These are phyloP conservation scores for Rhadina sibilatrix DNA, from an alignment of 2,113 vertebrate genomes.

Conservation along the genomic window DNA sequence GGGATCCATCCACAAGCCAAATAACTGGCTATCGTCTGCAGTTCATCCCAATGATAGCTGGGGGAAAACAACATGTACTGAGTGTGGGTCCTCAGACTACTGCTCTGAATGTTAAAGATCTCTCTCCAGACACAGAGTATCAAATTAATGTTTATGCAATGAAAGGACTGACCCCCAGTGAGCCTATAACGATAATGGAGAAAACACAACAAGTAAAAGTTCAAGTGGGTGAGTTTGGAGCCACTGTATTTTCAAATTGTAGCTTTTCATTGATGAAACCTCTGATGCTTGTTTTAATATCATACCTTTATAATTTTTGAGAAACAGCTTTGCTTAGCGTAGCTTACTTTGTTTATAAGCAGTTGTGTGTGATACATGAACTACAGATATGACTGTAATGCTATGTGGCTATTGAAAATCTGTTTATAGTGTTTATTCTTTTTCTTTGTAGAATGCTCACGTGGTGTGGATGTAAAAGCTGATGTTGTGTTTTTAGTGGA, in stretches of 20 bases:
- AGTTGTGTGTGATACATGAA: not conserved
- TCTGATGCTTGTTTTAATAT: not conserved
- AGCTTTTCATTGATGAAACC: not conserved
- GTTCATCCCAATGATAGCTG: constrained; percentile 85
- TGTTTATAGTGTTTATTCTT: not conserved
- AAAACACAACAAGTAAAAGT: constrained; percentile 88
- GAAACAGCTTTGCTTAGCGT: not conserved
- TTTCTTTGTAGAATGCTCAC: constrained; percentile 86
- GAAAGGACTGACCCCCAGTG: constrained; percentile 86
- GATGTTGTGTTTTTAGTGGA: constrained; percentile 97
- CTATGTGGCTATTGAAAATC: not conserved
- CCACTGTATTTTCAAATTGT: not conserved
- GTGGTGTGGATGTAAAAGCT: constrained; percentile 92
- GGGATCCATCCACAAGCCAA: constrained; percentile 84
- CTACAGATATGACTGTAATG: not conserved
- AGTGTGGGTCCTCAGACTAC: constrained; percentile 82
- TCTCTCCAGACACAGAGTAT: constrained; percentile 89
- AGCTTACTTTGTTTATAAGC: not conserved
- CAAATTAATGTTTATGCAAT: constrained; percentile 88
- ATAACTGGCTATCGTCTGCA: constrained; percentile 90
- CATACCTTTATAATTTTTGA: not conserved
- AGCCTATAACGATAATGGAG: constrained; percentile 80
- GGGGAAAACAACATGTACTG: constrained; percentile 81
- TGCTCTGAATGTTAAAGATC: constrained; percentile 80
- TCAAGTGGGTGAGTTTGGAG: constrained; percentile 84